These are phyloP conservation scores for Nannoperca obscura DNA, from an alignment of 2,797 vertebrate genomes.

Conservation along the genomic window DNA sequence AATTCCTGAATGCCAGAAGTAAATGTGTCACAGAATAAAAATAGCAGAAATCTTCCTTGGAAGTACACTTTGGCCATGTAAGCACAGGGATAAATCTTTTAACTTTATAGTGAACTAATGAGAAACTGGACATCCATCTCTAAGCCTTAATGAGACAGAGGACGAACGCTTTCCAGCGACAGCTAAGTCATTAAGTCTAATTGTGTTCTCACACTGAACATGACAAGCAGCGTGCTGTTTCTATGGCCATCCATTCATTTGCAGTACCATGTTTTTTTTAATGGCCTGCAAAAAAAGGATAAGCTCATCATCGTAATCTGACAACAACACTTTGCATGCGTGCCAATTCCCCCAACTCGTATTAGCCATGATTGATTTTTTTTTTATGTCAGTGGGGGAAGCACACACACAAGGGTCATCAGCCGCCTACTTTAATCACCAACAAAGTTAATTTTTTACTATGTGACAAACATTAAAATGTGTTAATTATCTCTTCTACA, in stretches of 20 bases:
- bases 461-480: conserved; percentile 10
- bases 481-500: conserved; percentile 5
- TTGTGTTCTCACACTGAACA: conserved; percentile 44
- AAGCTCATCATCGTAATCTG: conserved; percentile 52
- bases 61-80: neutral
- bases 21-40: conserved; percentile 24
- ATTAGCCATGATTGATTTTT: conserved; percentile 48
- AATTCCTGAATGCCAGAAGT: conserved; percentile 25
- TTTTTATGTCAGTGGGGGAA: conserved; percentile 14
- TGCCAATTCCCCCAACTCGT: conserved; percentile 22
- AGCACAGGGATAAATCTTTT: conserved; percentile 23
- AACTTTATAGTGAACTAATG: conserved; percentile 33
- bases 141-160: conserved; percentile 48
- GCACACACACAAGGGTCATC: conserved; percentile 33
- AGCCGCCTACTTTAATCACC: conserved; percentile 60
- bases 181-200: conserved; percentile 41
- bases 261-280: conserved; percentile 15
- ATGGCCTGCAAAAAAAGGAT: conserved; percentile 35
- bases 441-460: neutral
- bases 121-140: conserved; percentile 17
- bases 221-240: conserved; percentile 8
- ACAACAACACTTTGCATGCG: conserved; percentile 50
- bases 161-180: conserved; percentile 31
- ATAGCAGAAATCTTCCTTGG: conserved; percentile 8
- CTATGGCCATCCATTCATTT: conserved; percentile 33